Percentiles rank a stretch among this genome's conserved stretches.
Evolutionary conservation across 92 coral and sea anemone species (phyloP).

Genomic region (Montipora capitata): DNA sequence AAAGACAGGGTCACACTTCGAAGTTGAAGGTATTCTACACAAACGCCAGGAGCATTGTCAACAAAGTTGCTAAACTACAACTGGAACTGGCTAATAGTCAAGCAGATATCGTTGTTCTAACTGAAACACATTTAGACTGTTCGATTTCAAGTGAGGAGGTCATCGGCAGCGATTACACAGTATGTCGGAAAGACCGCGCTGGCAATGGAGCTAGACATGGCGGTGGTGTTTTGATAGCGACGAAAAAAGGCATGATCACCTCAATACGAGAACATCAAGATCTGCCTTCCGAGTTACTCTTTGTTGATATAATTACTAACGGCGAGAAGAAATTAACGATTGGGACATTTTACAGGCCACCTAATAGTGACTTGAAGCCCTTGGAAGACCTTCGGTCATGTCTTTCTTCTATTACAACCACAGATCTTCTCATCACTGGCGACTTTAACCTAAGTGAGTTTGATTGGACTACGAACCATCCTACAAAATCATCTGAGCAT

Average conservation of each 20-base stretch:
- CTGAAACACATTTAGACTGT: slow-evolving; percentile 16
- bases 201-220: background rate
- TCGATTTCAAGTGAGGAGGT: background rate
- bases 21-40: slow-evolving; percentile 10
- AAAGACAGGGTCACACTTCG: background rate
- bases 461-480: slow-evolving; percentile 35
- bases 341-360: slow-evolving; percentile 63
- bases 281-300: slow-evolving; percentile 30
- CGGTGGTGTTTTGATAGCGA: slow-evolving; percentile 15
- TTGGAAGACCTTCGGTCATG: slow-evolving; percentile 20
- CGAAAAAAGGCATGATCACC: background rate
- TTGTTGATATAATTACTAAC: slow-evolving; percentile 30
- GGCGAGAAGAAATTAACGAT: slow-evolving; percentile 46
- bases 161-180: slow-evolving; percentile 1
- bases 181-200: background rate
- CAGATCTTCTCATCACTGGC: slow-evolving; percentile 46
- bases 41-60: slow-evolving; percentile 23
- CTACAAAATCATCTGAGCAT: slow-evolving; percentile 46
- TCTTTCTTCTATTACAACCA: slow-evolving; percentile 17
- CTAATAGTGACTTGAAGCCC: slow-evolving; percentile 45
- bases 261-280: slow-evolving; percentile 4
- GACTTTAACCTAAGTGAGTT: slow-evolving; percentile 63
- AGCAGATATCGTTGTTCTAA: slow-evolving; percentile 9
- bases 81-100: slow-evolving; percentile 1
- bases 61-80: slow-evolving; percentile 17